Evolutionary conservation across 2,113 vertebrate genomes (phyloP).

Genomic region (Stictonetta naevosa): DNA sequence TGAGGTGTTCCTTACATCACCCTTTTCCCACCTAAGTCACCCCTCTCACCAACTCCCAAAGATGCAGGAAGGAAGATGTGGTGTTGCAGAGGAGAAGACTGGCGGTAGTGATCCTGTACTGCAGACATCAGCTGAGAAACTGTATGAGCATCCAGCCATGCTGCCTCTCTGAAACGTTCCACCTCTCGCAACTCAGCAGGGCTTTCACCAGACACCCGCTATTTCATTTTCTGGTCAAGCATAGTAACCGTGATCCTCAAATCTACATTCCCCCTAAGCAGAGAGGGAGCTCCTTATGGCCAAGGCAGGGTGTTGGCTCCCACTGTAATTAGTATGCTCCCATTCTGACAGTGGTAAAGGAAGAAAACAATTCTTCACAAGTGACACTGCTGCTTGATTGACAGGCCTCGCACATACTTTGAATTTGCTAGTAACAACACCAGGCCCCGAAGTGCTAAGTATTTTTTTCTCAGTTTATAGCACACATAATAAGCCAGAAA

Average conservation of each 20-base stretch:
- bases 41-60: neutral
- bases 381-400: neutral
- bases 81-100: neutral
- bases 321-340: neutral
- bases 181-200: neutral
- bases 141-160: neutral
- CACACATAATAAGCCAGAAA: neutral
- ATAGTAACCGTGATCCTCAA: neutral
- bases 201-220: neutral
- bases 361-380: neutral
- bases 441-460: neutral
- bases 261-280: neutral
- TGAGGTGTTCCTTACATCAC: neutral
- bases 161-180: neutral
- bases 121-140: neutral
- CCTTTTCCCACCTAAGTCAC: neutral
- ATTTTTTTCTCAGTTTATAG: constrained; percentile 22
- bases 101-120: neutral
- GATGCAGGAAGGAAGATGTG: neutral
- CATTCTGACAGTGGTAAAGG: neutral
- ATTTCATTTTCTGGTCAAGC: neutral
- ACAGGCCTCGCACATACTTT: neutral
- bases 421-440: neutral
- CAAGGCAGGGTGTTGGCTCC: neutral
- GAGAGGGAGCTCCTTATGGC: neutral